phyloP scores from a whole-genome alignment of 35 echinoderm and acorn worm species.

The Lytechinus variegatus region DNA sequence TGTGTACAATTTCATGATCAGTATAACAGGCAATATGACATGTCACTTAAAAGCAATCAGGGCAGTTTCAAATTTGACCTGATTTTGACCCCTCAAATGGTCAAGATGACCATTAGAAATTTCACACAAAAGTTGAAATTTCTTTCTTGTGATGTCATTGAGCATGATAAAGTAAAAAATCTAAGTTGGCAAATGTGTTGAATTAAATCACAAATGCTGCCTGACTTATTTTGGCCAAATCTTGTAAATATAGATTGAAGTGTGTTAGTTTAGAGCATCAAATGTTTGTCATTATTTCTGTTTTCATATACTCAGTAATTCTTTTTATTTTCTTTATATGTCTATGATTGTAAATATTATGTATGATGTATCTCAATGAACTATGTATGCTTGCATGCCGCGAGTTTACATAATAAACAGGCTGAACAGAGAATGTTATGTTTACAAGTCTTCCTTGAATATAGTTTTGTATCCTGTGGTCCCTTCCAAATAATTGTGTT shows the following conservation, averaged over 20 bases:
- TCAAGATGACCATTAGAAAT: no score
- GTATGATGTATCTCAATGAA: not conserved
- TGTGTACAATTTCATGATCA: no score
- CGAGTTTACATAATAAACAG: not conserved
- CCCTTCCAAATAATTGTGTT: not conserved
- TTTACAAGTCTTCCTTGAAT: not conserved
- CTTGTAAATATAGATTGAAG: not conserved
- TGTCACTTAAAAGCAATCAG: no score
- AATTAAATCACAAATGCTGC: not conserved
- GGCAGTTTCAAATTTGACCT: no score
- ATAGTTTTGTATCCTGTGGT: not conserved
- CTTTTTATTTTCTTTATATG: not conserved
- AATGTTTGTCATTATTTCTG: not conserved
- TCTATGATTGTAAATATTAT: not conserved
- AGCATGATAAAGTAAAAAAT: no score
- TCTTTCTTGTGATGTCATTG: no score
- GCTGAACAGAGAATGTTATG: not conserved
- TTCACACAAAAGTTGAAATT: no score
- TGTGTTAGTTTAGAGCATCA: not conserved
- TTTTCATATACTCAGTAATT: not conserved
- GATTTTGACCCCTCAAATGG: no score
- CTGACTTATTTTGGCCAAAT: not conserved
- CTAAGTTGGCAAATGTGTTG: no score
- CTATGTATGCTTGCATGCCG: not conserved
- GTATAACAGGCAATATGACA: no score